These are phyloP conservation scores for Drosophila quinaria DNA, from an alignment of 2,888 invertebrate genomes.

Conservation along the genomic window DNA sequence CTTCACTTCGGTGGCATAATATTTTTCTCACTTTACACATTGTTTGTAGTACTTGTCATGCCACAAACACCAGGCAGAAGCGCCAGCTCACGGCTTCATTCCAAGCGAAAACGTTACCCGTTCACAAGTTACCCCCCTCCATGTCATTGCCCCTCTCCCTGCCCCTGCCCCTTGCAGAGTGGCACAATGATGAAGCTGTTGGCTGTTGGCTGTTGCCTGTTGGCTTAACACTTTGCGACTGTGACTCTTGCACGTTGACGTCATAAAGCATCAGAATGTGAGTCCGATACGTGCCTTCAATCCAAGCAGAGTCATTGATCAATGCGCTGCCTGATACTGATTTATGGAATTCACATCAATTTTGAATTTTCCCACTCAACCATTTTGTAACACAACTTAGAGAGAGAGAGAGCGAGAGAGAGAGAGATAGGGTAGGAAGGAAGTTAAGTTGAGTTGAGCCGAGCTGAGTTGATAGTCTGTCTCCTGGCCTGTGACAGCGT, in stretches of 20 bases:
- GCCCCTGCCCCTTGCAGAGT: not conserved
- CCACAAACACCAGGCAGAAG: conserved; percentile 59
- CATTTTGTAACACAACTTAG: conserved; percentile 36
- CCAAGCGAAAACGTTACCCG: conserved; percentile 37
- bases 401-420: not conserved
- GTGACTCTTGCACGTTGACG: conserved; percentile 63
- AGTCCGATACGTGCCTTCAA: conserved; percentile 76
- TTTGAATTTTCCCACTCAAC: conserved; percentile 65
- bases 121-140: conserved; percentile 16
- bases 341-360: conserved; percentile 78
- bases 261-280: conserved; percentile 56
- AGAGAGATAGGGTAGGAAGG: too few relatives aligned
- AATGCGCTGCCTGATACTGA: conserved; percentile 70
- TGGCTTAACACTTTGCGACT: conserved; percentile 62
- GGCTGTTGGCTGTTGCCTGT: conserved; percentile 55
- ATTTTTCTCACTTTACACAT: conserved; percentile 56
- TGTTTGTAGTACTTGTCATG: conserved; percentile 71
- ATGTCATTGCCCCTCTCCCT: not conserved
- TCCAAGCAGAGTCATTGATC: conserved; percentile 73
- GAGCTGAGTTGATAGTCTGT: conserved; percentile 56
- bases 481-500: conserved; percentile 57
- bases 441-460: conserved; percentile 7
- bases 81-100: conserved; percentile 60
- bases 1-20: conserved; percentile 38
- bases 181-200: conserved; percentile 72